Percentiles rank a stretch among this genome's conserved stretches.
Conservation (phyloP, 2,113 vertebrate genomes). For the Sula dactylatra region DNA sequence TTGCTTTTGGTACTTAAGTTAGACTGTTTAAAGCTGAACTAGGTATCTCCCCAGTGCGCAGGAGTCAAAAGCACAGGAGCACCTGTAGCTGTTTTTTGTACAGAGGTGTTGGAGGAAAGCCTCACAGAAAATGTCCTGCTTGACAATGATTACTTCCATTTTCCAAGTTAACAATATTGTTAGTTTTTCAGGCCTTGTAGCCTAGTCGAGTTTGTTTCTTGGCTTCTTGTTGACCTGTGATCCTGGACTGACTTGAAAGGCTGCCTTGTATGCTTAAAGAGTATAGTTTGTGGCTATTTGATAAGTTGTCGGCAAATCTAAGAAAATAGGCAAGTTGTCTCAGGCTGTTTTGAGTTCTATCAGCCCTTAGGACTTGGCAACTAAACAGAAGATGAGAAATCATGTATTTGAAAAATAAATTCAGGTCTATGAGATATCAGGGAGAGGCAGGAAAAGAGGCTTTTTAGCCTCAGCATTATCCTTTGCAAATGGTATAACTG, state of each 20-base stretch:
- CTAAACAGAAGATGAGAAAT: conserved; percentile 38
- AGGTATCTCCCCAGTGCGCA: neutral
- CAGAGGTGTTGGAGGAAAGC: neutral
- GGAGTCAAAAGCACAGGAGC: neutral
- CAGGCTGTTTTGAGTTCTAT: conserved; percentile 23
- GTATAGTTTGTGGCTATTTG: conserved; percentile 31
- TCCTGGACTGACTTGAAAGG: conserved; percentile 45
- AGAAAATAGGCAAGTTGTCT: conserved; percentile 31
- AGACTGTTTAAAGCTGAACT: neutral
- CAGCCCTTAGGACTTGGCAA: conserved; percentile 18
- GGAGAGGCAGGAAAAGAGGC: neutral
- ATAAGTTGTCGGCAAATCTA: conserved; percentile 23
- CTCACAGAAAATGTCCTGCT: neutral
- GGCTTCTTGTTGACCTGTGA: conserved; percentile 35
- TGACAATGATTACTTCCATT: neutral
- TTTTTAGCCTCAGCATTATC: neutral
- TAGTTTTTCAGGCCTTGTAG: conserved; percentile 23
- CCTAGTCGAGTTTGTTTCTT: neutral
- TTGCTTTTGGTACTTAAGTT: neutral
- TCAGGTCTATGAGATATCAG: neutral
- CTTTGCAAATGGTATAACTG: neutral
- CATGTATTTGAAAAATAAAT: conserved; percentile 13
- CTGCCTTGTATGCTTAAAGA: conserved; percentile 7
- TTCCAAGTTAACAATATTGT: conserved; percentile 1
- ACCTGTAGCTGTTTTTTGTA: neutral